phyloP scores from a whole-genome alignment of 2,113 vertebrate species.

The Pygoscelis antarcticus region DNA sequence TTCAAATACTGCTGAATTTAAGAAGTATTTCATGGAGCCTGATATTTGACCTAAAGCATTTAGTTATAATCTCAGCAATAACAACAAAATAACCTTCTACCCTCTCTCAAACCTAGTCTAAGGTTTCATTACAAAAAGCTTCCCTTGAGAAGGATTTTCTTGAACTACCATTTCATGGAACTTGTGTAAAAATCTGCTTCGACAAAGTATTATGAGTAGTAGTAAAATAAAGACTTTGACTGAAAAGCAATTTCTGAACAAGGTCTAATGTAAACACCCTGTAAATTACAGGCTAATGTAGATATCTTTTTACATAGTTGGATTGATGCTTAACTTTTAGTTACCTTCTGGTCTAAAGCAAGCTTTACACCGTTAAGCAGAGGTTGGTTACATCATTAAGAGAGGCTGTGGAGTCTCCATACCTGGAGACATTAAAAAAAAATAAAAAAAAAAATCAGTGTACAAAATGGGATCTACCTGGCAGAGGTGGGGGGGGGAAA shows the following conservation, averaged over 20 bases:
- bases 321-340: not conserved
- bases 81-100: not conserved
- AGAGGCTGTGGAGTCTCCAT: not conserved
- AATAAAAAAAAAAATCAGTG: no score
- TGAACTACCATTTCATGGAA: not conserved
- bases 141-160: not conserved
- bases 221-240: not conserved
- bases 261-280: not conserved
- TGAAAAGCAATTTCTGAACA: not conserved
- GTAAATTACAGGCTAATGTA: not conserved
- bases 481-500: not conserved
- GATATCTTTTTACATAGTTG: fast-evolving
- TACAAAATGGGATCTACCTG: not conserved
- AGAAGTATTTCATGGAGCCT: not conserved
- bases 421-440: not conserved
- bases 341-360: not conserved
- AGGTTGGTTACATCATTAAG: not conserved
- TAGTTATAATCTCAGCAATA: not conserved
- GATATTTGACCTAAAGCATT: not conserved
- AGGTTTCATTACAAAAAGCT: not conserved
- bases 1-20: not conserved
- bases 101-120: not conserved
- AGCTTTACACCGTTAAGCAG: not conserved
- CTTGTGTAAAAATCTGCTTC: not conserved
- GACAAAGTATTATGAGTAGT: not conserved